phyloP scores from a whole-genome alignment of 2,888 invertebrate genomes.

The Harpagoxenus sublaevis region DNA sequence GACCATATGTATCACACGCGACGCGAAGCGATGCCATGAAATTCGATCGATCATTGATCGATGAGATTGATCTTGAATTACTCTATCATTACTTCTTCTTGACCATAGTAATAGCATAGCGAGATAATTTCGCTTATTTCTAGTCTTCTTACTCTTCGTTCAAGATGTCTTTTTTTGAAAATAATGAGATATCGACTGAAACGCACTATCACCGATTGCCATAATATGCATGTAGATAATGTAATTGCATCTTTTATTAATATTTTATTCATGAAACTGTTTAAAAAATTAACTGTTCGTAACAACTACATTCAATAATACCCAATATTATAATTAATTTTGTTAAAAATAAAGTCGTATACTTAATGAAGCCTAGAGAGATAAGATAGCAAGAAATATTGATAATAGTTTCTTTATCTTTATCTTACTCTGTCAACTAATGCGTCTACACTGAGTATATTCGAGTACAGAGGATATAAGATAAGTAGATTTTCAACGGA shows the following conservation, averaged over 20 bases:
- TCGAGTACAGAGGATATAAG: constrained; percentile 51
- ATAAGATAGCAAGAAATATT: constrained; percentile 50
- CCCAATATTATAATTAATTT: background rate
- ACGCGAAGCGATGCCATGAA: background rate
- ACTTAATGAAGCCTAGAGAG: constrained; percentile 5
- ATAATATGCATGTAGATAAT: background rate
- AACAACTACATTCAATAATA: background rate
- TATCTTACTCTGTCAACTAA: constrained; percentile 31
- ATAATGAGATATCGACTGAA: background rate
- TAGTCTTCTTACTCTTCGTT: background rate
- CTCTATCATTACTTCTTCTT: constrained; percentile 30
- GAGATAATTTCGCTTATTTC: constrained; percentile 27
- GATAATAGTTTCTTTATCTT: constrained; percentile 29
- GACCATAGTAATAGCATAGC: constrained; percentile 26
- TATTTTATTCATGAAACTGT: background rate
- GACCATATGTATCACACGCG: constrained; percentile 26
- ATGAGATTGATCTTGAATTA: constrained; percentile 42
- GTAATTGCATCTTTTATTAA: background rate
- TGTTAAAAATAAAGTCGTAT: background rate
- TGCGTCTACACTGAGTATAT: constrained; percentile 44
- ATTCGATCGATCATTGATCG: constrained; percentile 38
- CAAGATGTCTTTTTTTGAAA: background rate
- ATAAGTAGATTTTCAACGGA: constrained; percentile 63
- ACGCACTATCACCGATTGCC: background rate
- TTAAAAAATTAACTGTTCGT: background rate